phyloP scores from a whole-genome alignment of 1,140 invertebrate genomes.

The Triops cancriformis region DNA sequence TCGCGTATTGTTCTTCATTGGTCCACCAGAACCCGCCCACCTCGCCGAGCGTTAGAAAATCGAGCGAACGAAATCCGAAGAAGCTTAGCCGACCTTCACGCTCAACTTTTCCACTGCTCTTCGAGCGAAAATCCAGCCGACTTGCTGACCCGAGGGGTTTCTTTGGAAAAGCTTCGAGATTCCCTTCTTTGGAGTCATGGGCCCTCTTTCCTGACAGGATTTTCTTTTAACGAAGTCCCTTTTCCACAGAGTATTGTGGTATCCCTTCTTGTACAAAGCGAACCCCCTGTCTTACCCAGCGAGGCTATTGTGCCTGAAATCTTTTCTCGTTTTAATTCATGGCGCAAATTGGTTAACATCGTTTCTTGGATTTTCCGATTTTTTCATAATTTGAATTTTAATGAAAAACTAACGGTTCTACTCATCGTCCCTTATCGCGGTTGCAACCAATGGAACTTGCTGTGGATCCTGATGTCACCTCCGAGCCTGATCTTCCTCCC shows the following conservation, averaged over 20 bases:
- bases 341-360: no score
- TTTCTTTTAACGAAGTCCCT: not conserved
- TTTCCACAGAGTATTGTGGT: not conserved
- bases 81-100: no score
- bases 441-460: no score
- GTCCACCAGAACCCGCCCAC: not conserved
- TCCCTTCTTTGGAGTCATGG: not conserved
- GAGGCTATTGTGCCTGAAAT: no score
- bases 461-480: no score
- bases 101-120: no score
- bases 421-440: no score
- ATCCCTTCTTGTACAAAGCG: not conserved
- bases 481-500: no score
- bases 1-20: not conserved
- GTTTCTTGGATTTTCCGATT: not conserved
- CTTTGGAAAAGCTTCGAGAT: not conserved
- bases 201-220: not conserved
- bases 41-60: no score
- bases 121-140: slow-evolving; percentile 18
- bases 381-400: not conserved
- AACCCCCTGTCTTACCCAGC: no score
- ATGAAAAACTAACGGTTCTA: not conserved
- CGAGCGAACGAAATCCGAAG: no score
- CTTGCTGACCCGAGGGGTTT: not conserved
- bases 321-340: no score